A percentile compares a stretch with the other conserved stretches of the same genome.
Conservation (phyloP, 2,888 invertebrate species). For the Escarpia spicata region DNA sequence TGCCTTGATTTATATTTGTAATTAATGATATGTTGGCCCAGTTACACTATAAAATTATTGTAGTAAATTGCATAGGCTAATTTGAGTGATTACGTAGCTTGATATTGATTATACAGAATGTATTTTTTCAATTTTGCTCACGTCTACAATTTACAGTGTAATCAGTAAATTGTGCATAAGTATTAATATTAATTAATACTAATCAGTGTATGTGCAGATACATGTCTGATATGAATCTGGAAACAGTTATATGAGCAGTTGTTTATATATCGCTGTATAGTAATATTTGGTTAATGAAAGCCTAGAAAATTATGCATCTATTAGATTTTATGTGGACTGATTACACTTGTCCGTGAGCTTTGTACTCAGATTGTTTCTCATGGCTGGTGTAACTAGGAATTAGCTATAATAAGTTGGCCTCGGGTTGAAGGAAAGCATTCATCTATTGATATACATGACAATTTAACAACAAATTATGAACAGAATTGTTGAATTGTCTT, state of each 20-base stretch:
- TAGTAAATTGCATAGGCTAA: background rate
- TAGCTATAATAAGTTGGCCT: too few species aligned
- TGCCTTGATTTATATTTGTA: too few species aligned
- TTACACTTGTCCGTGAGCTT: too few species aligned
- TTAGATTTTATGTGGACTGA: background rate
- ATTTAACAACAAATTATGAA: background rate
- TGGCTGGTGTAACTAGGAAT: too few species aligned
- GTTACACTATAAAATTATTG: background rate
- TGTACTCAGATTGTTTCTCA: too few species aligned
- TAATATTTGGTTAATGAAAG: background rate
- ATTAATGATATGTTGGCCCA: background rate
- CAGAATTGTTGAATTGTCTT: background rate
- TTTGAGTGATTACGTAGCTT: background rate
- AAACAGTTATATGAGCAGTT: background rate
- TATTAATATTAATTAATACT: background rate
- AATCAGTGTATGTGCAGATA: background rate
- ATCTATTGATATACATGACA: too few species aligned
- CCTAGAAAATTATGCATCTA: slow-evolving; percentile 8
- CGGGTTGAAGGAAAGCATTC: too few species aligned
- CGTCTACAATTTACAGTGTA: background rate
- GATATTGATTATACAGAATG: background rate
- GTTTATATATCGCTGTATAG: background rate
- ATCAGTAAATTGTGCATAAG: background rate
- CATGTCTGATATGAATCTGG: background rate
- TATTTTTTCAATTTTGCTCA: background rate